These are phyloP conservation scores for Thymelicus lineola DNA, from an alignment of 2,888 invertebrate genomes.

Conservation along the genomic window DNA sequence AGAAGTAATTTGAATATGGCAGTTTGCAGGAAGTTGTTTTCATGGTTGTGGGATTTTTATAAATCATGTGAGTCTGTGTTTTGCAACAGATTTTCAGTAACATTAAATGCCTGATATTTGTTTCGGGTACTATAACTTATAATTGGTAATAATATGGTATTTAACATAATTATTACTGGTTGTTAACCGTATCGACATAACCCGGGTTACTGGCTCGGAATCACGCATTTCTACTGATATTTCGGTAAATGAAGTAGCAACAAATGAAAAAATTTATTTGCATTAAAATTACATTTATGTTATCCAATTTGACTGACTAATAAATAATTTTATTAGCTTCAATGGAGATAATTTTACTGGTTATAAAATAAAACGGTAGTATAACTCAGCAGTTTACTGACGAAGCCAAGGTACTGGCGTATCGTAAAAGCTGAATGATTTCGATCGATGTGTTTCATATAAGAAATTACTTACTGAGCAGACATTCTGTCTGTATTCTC, in stretches of 20 bases:
- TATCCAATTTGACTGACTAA: slow-evolving; percentile 33
- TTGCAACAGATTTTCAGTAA: no score
- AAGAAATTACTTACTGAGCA: slow-evolving; percentile 33
- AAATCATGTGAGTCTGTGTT: no score
- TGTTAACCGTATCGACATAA: no score
- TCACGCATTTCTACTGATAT: not conserved
- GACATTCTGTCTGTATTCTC: slow-evolving; percentile 22
- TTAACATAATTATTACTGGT: no score
- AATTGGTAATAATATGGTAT: no score
- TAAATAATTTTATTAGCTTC: slow-evolving; percentile 35
- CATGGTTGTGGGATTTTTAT: no score
- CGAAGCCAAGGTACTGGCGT: slow-evolving; percentile 29
- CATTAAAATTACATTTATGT: slow-evolving; percentile 28
- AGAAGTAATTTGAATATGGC: no score
- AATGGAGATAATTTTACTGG: slow-evolving; percentile 37
- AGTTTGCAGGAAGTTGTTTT: no score
- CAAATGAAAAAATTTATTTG: slow-evolving; percentile 15
- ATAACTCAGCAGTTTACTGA: slow-evolving; percentile 33
- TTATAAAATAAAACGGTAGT: slow-evolving; percentile 34
- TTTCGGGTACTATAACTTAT: no score
- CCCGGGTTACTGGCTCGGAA: no score
- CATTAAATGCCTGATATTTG: no score
- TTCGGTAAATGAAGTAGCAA: not conserved
- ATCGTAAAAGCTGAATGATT: slow-evolving; percentile 36
- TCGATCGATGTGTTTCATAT: slow-evolving; percentile 32